Evolutionary conservation across 2,113 vertebrate species (phyloP).

Genomic region (Oncorhynchus keta): DNA sequence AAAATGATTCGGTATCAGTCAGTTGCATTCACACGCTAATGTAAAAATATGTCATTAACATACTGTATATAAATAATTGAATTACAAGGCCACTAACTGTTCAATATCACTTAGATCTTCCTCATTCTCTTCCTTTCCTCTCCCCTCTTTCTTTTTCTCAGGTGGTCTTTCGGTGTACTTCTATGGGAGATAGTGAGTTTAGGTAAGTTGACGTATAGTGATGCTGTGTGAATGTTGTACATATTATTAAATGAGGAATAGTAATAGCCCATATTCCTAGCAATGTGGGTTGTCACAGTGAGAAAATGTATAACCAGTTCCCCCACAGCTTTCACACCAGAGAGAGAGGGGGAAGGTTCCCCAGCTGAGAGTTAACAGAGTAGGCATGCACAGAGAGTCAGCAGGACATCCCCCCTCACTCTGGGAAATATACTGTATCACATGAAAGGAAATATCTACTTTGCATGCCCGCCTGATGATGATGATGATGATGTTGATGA

Average conservation of each 20-base stretch:
- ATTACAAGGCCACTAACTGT: neutral
- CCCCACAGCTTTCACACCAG: slow-evolving; percentile 10
- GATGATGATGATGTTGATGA: no score
- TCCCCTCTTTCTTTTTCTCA: slow-evolving; percentile 58
- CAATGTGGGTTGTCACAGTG: neutral
- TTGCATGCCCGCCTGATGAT: no score
- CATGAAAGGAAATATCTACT: no score
- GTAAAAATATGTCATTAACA: no score
- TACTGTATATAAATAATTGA: fast-evolving
- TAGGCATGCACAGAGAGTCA: neutral
- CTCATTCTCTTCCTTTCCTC: no score
- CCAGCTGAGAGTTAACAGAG: neutral
- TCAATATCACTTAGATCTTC: neutral
- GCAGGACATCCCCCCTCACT: neutral
- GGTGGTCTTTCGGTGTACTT: slow-evolving; percentile 97
- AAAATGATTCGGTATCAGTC: no score
- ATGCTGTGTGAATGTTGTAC: no score
- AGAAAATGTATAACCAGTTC: neutral
- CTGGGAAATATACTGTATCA: no score
- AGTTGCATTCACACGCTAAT: no score
- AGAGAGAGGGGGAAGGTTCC: no score
- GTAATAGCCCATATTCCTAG: neutral
- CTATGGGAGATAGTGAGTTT: slow-evolving; percentile 99
- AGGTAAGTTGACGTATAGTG: slow-evolving; percentile 75
- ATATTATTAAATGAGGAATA: neutral